Conservation (phyloP, 1,140 invertebrate genomes). For the Pseudomyrmex cubaensis region DNA sequence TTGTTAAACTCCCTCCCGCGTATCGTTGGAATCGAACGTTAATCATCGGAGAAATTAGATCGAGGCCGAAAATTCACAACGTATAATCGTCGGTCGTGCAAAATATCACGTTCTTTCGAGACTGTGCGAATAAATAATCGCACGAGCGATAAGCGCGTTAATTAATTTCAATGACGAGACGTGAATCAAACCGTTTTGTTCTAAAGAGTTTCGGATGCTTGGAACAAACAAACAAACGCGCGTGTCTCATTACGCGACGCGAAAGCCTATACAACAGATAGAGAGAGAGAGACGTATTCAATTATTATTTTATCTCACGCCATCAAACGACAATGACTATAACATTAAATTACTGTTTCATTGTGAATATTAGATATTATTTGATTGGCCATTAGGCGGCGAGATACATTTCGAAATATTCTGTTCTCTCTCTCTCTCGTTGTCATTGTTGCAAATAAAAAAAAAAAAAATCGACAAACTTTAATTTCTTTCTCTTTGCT, state of each 20-base stretch:
- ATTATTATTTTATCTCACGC: slow-evolving; percentile 33
- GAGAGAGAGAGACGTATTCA: not conserved
- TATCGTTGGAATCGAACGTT: not conserved
- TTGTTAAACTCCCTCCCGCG: no score
- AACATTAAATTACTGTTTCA: slow-evolving; percentile 13
- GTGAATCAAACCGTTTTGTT: not conserved
- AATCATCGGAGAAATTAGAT: slow-evolving; percentile 26
- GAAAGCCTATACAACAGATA: not conserved
- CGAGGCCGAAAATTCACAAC: slow-evolving; percentile 12
- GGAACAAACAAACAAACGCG: slow-evolving; percentile 8
- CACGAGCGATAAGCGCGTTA: slow-evolving; percentile 4
- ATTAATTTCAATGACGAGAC: slow-evolving; percentile 20
- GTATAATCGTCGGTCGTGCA: not conserved
- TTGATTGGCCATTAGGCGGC: not conserved
- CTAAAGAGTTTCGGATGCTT: not conserved
- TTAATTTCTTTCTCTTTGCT: slow-evolving; percentile 20
- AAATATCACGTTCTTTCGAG: slow-evolving; percentile 25
- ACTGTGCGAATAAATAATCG: not conserved
- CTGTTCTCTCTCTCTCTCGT: not conserved
- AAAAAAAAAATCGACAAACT: slow-evolving; percentile 14
- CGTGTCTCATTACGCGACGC: not conserved
- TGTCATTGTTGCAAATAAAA: slow-evolving; percentile 15
- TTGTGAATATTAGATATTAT: slow-evolving; percentile 18
- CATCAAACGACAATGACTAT: not conserved
- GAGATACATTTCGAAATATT: not conserved